Evolutionary conservation across 2,888 invertebrate genomes (phyloP), one percentile per base, ranked within the genome.

Genomic region (Cerastis rubricosa): DNA sequence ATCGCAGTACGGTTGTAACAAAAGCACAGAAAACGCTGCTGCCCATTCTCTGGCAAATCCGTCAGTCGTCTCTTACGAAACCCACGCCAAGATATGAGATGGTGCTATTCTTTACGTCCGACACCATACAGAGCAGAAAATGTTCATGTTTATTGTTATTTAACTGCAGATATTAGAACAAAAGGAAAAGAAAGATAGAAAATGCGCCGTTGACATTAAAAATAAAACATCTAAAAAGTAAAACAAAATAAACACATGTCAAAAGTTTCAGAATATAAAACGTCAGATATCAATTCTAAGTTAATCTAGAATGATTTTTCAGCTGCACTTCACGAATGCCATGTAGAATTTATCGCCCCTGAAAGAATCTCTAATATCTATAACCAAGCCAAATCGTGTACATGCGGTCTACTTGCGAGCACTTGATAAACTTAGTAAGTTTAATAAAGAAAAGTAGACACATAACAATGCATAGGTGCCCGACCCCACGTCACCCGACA

Each of bases 401-500:
- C n/a, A 64, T 9, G 40, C 12, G 11, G 19, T 22, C 0, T 19
- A 8, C 35, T 45, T 51, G 4, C 35, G 35, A 47, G 6, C 17
- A 64, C 47, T 80, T 73, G 4, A 65, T 43, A 49, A 74, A 45
- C 8, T 51, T 22, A 61, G 19, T 63, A 22, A 40, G 9, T 84
- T 61, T 22, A 59, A 73, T 67, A 71, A 71, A 68, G 14, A 57
- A 45, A 22, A 45, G 17, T n/a, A 59, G 57, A 40, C 78, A 64
- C 2, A 66, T 71, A 69, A 85, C 85, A 85, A 85, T 77, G 71
- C 67, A 45, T 71, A 67, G 75, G 71, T 71, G 72, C 57, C 51
- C 68, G 76, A 74, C 83, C 86, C 86, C 74, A 74, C 74, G 63
- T 72, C 86, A 67, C 45, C 86, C 88, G 91, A 90, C 91, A 93